phyloP scores from a whole-genome alignment of 1,140 invertebrate genomes.

The Drosophila bocqueti region DNA sequence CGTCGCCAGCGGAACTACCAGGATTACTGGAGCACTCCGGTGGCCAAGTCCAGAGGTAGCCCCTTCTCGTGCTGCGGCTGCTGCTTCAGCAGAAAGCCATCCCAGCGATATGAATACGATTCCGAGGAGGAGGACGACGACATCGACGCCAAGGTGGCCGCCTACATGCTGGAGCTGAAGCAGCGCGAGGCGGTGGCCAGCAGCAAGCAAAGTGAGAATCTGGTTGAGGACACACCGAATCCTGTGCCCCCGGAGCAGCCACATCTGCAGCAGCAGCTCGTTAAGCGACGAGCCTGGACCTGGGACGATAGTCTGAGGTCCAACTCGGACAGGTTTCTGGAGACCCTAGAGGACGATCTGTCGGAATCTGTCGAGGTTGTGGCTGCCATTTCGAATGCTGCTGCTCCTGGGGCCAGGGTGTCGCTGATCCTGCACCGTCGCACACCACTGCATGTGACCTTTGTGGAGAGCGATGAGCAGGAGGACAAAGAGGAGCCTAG shows the following conservation, averaged over 20 bases:
- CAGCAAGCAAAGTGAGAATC: constrained; percentile 68
- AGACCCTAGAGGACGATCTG: constrained; percentile 80
- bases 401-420: constrained; percentile 36
- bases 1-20: constrained; percentile 47
- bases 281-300: constrained; percentile 71
- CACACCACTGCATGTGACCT: constrained; percentile 67
- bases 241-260: constrained; percentile 26
- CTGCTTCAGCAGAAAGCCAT: not conserved
- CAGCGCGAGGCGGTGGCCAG: constrained; percentile 57
- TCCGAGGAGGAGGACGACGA: constrained; percentile 84
- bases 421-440: constrained; percentile 68
- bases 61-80: constrained; percentile 35
- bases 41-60: not conserved
- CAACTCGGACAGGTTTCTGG: constrained; percentile 83
- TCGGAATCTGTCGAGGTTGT: constrained; percentile 41
- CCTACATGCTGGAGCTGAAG: constrained; percentile 84
- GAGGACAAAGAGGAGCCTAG: constrained; percentile 3
- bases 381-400: constrained; percentile 12
- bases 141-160: constrained; percentile 85
- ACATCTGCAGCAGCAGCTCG: constrained; percentile 10
- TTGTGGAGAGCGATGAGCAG: constrained; percentile 38
- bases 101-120: constrained; percentile 57
- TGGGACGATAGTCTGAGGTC: constrained; percentile 84
- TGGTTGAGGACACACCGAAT: constrained; percentile 23
- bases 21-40: constrained; percentile 48